A percentile compares a stretch with the other conserved stretches of the same genome.
phyloP scores from a whole-genome alignment of 1,140 invertebrate species.

The Drosophila sproati region DNA sequence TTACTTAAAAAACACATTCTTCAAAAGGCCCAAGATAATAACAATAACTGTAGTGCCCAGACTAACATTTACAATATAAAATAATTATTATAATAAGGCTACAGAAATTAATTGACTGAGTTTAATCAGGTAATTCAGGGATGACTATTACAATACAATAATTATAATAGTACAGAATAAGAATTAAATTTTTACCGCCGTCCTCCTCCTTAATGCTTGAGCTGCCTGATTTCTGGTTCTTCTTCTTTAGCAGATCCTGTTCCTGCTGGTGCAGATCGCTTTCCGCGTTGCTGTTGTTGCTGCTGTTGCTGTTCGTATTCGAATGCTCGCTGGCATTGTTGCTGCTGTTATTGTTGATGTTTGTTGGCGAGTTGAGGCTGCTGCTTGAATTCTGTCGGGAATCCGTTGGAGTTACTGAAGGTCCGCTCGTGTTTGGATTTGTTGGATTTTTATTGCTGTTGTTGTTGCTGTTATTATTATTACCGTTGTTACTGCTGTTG shows the following conservation, averaged over 20 bases:
- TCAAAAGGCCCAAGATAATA: too few relatives aligned
- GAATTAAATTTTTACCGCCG: slow-evolving; percentile 39
- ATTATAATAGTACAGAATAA: neutral
- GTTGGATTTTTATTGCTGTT: slow-evolving; percentile 15
- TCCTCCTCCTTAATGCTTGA: slow-evolving; percentile 58
- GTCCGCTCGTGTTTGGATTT: slow-evolving; percentile 1
- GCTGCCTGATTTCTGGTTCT: slow-evolving; percentile 20
- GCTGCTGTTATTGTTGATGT: slow-evolving; percentile 36
- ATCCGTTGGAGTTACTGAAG: neutral
- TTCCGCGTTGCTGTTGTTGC: slow-evolving; percentile 51
- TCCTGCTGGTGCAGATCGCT: slow-evolving; percentile 38
- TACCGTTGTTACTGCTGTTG: slow-evolving; percentile 36
- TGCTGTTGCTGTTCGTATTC: slow-evolving; percentile 45
- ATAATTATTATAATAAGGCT: too few relatives aligned
- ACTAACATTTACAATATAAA: too few relatives aligned
- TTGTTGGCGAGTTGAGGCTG: slow-evolving; percentile 41
- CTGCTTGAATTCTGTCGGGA: slow-evolving; percentile 44
- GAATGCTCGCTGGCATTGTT: slow-evolving; percentile 52
- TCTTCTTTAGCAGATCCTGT: slow-evolving; percentile 51
- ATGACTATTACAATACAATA: too few relatives aligned
- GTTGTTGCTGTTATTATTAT: slow-evolving; percentile 18
- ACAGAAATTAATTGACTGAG: too few relatives aligned
- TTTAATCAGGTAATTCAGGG: too few relatives aligned
- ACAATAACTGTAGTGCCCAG: too few relatives aligned
- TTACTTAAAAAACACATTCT: too few relatives aligned